phyloP scores from a whole-genome alignment of 2,888 invertebrate species.

The Philereme vetulata region DNA sequence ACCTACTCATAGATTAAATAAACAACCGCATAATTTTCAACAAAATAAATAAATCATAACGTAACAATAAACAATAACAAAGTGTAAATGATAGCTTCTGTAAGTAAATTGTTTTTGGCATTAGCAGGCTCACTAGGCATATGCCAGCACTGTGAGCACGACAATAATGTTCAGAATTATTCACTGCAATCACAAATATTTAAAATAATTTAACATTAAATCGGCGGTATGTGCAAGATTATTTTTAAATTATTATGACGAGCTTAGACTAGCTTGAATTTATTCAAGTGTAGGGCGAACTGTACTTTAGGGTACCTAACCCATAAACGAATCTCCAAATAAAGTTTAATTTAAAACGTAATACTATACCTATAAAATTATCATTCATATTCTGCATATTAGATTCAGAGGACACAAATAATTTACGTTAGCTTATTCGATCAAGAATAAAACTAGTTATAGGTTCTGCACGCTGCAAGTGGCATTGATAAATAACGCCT shows the following conservation, averaged over 20 bases:
- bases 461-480: no score
- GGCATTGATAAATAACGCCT: no score
- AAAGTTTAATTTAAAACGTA: no score
- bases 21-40: slow-evolving; percentile 33
- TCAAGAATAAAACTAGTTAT: no score
- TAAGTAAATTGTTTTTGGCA: slow-evolving; percentile 46
- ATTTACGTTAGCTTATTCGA: no score
- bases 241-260: slow-evolving; percentile 22
- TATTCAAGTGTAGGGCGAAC: slow-evolving; percentile 20
- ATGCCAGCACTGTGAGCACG: slow-evolving; percentile 46
- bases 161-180: slow-evolving; percentile 12
- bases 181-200: slow-evolving; percentile 11
- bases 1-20: slow-evolving; percentile 14
- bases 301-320: slow-evolving; percentile 18
- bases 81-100: slow-evolving; percentile 35
- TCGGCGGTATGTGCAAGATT: slow-evolving; percentile 1
- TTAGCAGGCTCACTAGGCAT: slow-evolving; percentile 43
- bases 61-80: slow-evolving; percentile 44
- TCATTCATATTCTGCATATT: no score
- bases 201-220: slow-evolving; percentile 8
- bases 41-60: slow-evolving; percentile 38
- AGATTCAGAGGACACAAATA: no score
- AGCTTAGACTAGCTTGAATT: slow-evolving; percentile 39
- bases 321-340: no score
- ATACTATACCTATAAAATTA: no score